Evolutionary conservation across 2,888 invertebrate species (phyloP), one percentile per base, ranked within the genome.

Genomic region (Gymnosoma rotundatum): DNA sequence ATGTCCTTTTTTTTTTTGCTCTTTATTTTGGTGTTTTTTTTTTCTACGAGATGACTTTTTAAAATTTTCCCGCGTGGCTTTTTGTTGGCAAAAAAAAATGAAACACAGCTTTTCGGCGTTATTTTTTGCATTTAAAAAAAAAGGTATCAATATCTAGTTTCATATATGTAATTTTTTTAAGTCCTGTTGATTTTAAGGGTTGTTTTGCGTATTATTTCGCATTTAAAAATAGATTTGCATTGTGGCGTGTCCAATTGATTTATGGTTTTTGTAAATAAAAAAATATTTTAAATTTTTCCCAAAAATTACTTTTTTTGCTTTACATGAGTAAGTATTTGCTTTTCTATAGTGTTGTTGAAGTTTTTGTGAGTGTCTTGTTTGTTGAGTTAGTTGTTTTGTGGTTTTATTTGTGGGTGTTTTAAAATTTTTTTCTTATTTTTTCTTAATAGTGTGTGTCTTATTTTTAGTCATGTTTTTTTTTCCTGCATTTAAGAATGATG

Each of bases 211-310:
- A 91, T 91, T 91, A 91, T 91, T 91, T 91, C 88, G 91, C 90
- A 91, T 91, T 91, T 91, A 91, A 91, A 91, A 90, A 90, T 90
- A 91, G 91, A 91, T 91, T 91, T 91, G 89, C 90, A 90, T 90
- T 90, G 88, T 86, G 90, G 90, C 90, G 90, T 90, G 90, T 89
- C 91, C 89, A 90, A 91, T 91, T 91, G 91, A 91, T 91, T 91
- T 91, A 91, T 91, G 91, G 88, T 88, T 90, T 90, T 89, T 89
- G 87, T 89, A 91, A 90, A 90, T 89, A 91, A 90, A 86, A n/a
- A 78, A 42, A 63, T 52, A 58, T 75, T 83, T 79, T n/a, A 45
- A 63, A 69, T 66, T 58, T 72, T 64, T 48, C 20, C 45, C 45
- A 36, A 79, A 67, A 36, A 79, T 56, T 20, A 25, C 18, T 50